Percentiles rank a stretch among this genome's conserved stretches.
Conservation (phyloP, 53 echinoderm and acorn worm genomes). For the Antedon mediterranea region DNA sequence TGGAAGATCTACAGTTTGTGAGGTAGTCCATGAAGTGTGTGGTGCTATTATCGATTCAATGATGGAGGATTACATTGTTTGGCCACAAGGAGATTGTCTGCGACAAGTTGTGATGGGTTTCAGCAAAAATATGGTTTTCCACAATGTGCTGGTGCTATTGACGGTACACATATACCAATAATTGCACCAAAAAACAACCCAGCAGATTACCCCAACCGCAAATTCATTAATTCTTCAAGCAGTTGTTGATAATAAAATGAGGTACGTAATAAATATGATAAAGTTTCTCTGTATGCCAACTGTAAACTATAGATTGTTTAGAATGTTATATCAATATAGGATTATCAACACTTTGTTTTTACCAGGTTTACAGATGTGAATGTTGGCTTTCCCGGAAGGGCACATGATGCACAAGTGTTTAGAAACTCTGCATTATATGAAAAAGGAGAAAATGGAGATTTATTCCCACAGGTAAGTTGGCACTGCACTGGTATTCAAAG, state of each 20-base stretch:
- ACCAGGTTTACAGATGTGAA: slow-evolving; percentile 1
- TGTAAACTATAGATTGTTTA: too few species aligned
- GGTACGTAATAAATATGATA: neutral
- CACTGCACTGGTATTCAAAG: too few species aligned
- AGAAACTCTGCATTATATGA: slow-evolving; percentile 1
- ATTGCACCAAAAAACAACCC: slow-evolving; percentile 16
- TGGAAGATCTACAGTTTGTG: slow-evolving; percentile 22
- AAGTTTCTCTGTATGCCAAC: too few species aligned
- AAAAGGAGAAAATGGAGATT: neutral
- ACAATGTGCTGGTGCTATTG: slow-evolving; percentile 36
- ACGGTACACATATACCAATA: slow-evolving; percentile 36
- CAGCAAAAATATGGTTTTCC: neutral
- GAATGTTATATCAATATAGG: too few species aligned
- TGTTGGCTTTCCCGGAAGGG: slow-evolving; percentile 11
- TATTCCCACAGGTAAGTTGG: too few species aligned
- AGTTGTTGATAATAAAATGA: slow-evolving; percentile 16
- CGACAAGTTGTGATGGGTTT: neutral
- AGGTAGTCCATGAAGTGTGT: slow-evolving; percentile 35
- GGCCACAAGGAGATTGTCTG: slow-evolving; percentile 14
- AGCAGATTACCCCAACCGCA: slow-evolving; percentile 27
- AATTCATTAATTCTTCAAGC: slow-evolving; percentile 22
- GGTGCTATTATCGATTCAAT: slow-evolving; percentile 16
- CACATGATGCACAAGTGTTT: slow-evolving; percentile 5
- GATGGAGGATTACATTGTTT: slow-evolving; percentile 11
- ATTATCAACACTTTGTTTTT: too few species aligned